phyloP scores from a whole-genome alignment of 2,113 vertebrate species.

The Lanius ludovicianus region DNA sequence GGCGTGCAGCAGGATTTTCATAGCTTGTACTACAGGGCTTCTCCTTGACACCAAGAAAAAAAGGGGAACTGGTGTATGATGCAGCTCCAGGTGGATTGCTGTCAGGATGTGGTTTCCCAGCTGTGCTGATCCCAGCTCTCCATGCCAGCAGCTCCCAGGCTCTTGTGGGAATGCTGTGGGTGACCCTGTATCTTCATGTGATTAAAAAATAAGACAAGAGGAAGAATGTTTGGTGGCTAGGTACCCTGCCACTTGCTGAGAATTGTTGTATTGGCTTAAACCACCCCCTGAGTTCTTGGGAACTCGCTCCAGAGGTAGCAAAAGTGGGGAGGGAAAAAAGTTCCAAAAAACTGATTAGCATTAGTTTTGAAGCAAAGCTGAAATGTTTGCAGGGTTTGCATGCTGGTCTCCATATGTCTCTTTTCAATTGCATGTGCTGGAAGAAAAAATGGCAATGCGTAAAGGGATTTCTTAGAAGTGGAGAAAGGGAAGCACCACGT shows the following conservation, averaged over 20 bases:
- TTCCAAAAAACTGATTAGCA: conserved; percentile 71
- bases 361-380: conserved; percentile 74
- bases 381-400: conserved; percentile 79
- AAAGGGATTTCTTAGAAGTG: conserved; percentile 59
- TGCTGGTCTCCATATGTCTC: conserved; percentile 83
- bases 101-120: neutral
- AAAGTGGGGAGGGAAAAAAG: neutral
- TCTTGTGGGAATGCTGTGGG: neutral
- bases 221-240: neutral
- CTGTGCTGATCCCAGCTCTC: neutral
- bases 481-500: conserved; percentile 48
- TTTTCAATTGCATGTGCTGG: conserved; percentile 79
- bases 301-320: conserved; percentile 30
- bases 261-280: neutral
- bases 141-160: neutral
- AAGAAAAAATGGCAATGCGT: conserved; percentile 68
- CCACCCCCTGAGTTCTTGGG: neutral
- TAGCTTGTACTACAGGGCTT: neutral
- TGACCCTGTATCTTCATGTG: neutral
- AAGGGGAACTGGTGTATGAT: neutral
- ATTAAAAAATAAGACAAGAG: neutral
- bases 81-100: accelerated
- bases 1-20: neutral
- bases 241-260: neutral
- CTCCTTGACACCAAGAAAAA: neutral